Evolutionary conservation across 2,113 vertebrate genomes (phyloP).

Genomic region (Cisticola juncidis): DNA sequence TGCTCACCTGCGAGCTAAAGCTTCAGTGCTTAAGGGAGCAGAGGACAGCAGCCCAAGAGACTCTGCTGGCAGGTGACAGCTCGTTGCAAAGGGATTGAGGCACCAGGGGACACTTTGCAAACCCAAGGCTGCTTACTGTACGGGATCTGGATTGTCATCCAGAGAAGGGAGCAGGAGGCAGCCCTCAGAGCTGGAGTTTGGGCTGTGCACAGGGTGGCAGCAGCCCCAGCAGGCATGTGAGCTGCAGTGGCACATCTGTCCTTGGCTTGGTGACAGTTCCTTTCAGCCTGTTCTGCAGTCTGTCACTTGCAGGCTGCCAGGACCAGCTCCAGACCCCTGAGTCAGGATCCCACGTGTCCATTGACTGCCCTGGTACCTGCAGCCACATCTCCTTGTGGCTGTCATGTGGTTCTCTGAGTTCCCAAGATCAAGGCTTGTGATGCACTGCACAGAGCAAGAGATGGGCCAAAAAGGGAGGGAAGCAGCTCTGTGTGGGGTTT

Average conservation of each 20-base stretch:
- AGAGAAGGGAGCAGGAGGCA: background rate
- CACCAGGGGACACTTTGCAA: background rate
- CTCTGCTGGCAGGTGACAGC: background rate
- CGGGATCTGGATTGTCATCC: background rate
- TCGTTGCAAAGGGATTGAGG: background rate
- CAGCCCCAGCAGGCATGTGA: fast-evolving
- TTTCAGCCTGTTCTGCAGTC: background rate
- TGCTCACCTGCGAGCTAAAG: fast-evolving
- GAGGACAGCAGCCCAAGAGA: background rate
- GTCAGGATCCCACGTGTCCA: background rate
- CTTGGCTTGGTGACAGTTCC: background rate
- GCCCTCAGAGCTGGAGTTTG: fast-evolving
- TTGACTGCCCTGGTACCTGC: fast-evolving
- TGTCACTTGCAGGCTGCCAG: background rate
- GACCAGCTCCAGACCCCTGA: background rate
- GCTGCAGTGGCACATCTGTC: background rate
- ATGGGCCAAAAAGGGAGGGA: background rate
- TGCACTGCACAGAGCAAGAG: background rate
- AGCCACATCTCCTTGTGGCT: background rate
- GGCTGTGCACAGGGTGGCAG: background rate
- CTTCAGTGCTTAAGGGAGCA: fast-evolving
- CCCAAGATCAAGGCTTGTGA: background rate
- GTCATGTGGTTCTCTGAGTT: background rate
- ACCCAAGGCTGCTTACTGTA: background rate
- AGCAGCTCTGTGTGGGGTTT: background rate